phyloP scores from a whole-genome alignment of 2,888 invertebrate genomes.

The Agrochola circellaris region DNA sequence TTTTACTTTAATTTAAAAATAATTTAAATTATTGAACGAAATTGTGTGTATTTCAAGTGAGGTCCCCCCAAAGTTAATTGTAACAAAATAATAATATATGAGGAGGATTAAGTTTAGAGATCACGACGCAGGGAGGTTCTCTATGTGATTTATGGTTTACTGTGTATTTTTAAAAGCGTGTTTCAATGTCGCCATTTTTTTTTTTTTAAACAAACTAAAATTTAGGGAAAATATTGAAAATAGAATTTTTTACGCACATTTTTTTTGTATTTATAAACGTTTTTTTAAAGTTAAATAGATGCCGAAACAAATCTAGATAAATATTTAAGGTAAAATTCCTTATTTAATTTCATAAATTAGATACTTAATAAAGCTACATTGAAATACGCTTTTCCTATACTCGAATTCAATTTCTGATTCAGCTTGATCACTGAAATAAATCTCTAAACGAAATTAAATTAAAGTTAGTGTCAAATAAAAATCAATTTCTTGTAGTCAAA shows the following conservation, averaged over 20 bases:
- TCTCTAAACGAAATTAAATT: conserved; percentile 43
- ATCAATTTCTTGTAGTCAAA: conserved; percentile 64
- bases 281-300: not conserved
- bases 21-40: not conserved
- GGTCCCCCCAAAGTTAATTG: conserved; percentile 57
- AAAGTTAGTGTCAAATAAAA: conserved; percentile 60
- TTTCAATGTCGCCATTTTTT: conserved; percentile 39
- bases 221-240: conserved; percentile 5
- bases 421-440: conserved; percentile 62
- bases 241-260: conserved; percentile 7
- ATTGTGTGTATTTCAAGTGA: conserved; percentile 35
- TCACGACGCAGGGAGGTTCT: conserved; percentile 53
- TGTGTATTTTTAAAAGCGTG: conserved; percentile 49
- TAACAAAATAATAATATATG: conserved; percentile 64
- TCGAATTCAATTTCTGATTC: conserved; percentile 43
- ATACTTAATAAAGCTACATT: conserved; percentile 16
- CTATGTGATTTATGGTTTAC: conserved; percentile 55
- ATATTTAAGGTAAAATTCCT: not conserved
- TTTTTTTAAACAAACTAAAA: not conserved
- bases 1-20: not conserved
- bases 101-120: conserved; percentile 53
- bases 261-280: not conserved
- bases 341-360: not conserved
- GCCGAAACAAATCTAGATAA: not conserved
- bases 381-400: conserved; percentile 34